Evolutionary conservation across 2,113 vertebrate genomes (phyloP).

Genomic region (Ivindomyrus marchei): DNA sequence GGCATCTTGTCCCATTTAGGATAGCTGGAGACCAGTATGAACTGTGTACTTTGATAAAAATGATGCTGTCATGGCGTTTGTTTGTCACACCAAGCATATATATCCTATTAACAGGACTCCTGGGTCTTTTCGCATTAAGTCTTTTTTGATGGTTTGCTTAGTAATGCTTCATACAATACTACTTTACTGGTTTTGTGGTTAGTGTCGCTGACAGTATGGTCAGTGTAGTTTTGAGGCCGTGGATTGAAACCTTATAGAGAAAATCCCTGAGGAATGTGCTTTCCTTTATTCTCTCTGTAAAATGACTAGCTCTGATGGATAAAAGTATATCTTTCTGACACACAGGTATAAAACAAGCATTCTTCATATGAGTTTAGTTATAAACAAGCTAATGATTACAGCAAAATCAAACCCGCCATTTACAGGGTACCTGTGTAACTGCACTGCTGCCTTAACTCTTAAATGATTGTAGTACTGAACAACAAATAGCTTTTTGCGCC

Average conservation of each 20-base stretch:
- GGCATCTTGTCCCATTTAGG: neutral
- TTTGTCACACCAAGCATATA: neutral
- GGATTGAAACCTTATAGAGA: neutral
- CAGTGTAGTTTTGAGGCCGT: neutral
- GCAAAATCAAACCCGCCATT: neutral
- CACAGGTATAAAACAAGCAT: neutral
- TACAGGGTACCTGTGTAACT: neutral
- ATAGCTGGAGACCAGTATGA: neutral
- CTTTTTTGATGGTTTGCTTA: neutral
- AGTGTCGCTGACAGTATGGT: neutral
- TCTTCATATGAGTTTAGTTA: neutral
- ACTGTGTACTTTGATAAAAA: neutral
- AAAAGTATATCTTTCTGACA: neutral
- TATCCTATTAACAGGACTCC: neutral
- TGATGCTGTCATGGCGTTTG: neutral
- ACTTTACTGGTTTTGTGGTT: neutral
- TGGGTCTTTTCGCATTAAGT: neutral
- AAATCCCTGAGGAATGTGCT: neutral
- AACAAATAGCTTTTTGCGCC: neutral
- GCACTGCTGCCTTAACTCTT: neutral
- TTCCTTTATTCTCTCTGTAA: neutral
- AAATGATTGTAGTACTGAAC: neutral
- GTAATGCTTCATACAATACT: neutral
- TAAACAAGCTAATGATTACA: neutral
- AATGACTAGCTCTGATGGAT: neutral